Evolutionary conservation across 1,140 invertebrate genomes (phyloP).

Genomic region (Papilio glaucus): DNA sequence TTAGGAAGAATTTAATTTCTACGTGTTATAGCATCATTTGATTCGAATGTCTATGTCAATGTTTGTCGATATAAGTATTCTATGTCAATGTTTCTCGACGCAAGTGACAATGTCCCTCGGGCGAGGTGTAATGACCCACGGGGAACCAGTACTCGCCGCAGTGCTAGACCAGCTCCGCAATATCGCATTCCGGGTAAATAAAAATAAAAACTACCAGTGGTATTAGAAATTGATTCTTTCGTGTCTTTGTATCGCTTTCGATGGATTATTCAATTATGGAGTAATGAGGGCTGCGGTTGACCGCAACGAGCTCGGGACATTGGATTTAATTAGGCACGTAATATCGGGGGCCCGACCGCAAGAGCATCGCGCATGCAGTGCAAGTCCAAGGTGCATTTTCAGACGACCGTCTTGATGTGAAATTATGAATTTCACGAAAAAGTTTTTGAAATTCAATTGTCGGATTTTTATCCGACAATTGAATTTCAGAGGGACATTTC

Average conservation of each 20-base stretch:
- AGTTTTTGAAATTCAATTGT: no score
- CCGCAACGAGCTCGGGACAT: slow-evolving; percentile 52
- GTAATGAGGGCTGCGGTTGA: slow-evolving; percentile 54
- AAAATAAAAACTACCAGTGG: slow-evolving; percentile 37
- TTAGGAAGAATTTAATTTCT: background rate
- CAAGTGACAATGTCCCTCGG: slow-evolving; percentile 36
- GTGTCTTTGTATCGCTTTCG: slow-evolving; percentile 42
- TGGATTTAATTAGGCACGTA: slow-evolving; percentile 62
- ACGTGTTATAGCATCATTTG: slow-evolving; percentile 1
- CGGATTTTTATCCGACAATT: no score
- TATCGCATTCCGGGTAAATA: slow-evolving; percentile 19
- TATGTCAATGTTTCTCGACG: slow-evolving; percentile 1
- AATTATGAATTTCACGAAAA: background rate
- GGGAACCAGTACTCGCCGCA: slow-evolving; percentile 35
- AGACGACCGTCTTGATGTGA: background rate
- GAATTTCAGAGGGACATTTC: no score
- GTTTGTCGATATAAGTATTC: slow-evolving; percentile 12
- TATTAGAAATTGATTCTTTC: slow-evolving; percentile 34
- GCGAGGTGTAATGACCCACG: slow-evolving; percentile 32
- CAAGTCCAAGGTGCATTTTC: slow-evolving; percentile 26
- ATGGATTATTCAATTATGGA: slow-evolving; percentile 49
- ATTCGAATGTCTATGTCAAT: slow-evolving; percentile 4
- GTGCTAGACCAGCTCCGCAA: slow-evolving; percentile 31
- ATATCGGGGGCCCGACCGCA: slow-evolving; percentile 52
- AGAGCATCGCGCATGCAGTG: slow-evolving; percentile 37